These are phyloP conservation scores for Montipora sp. DNA, from an alignment of 64 coral and sea anemone species.

Conservation along the genomic window DNA sequence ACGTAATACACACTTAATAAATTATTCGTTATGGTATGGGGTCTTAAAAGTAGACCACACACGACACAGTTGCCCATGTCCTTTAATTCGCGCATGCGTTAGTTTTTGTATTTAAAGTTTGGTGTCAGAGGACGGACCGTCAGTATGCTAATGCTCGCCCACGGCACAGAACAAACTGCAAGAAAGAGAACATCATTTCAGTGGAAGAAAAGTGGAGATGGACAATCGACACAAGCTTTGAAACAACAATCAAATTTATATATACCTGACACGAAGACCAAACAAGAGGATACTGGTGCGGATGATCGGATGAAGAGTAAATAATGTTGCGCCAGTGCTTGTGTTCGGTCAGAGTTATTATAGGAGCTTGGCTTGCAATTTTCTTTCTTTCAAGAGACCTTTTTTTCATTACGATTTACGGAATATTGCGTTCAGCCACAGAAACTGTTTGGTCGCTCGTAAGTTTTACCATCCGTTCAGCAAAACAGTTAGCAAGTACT, in stretches of 20 bases:
- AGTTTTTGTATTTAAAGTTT: too few relatives aligned
- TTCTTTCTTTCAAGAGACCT: constrained; percentile 16
- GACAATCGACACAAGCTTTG: background rate
- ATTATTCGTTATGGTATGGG: too few relatives aligned
- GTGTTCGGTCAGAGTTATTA: background rate
- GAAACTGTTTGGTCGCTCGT: background rate
- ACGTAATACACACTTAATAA: too few relatives aligned
- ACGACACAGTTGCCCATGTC: too few relatives aligned
- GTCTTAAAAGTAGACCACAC: too few relatives aligned
- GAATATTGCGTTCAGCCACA: background rate
- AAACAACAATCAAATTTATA: background rate
- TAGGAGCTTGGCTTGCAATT: background rate
- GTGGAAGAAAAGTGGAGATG: background rate
- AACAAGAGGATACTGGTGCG: background rate
- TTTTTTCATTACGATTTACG: background rate
- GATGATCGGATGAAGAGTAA: background rate
- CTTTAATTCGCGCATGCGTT: too few relatives aligned
- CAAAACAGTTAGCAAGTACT: background rate
- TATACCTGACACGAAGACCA: background rate
- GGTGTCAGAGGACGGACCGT: too few relatives aligned
- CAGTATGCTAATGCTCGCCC: too few relatives aligned
- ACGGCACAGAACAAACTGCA: too few relatives aligned
- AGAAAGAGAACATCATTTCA: background rate
- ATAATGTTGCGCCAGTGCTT: background rate
- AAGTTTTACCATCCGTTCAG: background rate